These are phyloP conservation scores for Drosophila rubida DNA, from an alignment of 2,888 invertebrate genomes.

Conservation along the genomic window DNA sequence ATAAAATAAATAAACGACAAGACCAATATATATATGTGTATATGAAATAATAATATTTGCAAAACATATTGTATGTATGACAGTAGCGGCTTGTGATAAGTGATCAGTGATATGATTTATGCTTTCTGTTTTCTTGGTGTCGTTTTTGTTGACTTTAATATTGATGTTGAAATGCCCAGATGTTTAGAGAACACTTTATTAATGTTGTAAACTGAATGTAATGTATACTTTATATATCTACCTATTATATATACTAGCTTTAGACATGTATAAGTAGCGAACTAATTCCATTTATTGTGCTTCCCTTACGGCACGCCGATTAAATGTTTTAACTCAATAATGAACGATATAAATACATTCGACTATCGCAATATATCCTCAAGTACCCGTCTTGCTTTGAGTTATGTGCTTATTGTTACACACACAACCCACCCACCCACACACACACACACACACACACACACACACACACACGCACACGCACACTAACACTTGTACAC, in stretches of 20 bases:
- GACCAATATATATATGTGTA: neutral
- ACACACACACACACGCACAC: constrained; percentile 14
- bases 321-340: constrained; percentile 45
- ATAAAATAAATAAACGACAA: neutral
- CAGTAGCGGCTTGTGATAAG: constrained; percentile 42
- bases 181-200: constrained; percentile 56
- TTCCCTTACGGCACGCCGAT: constrained; percentile 54
- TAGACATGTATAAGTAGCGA: constrained; percentile 31
- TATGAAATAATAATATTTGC: neutral
- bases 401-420: constrained; percentile 45
- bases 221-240: constrained; percentile 25
- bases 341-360: constrained; percentile 31
- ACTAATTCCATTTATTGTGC: constrained; percentile 45
- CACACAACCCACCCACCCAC: neutral
- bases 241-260: constrained; percentile 9
- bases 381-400: constrained; percentile 34
- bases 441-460: neutral
- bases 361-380: constrained; percentile 13
- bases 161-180: constrained; percentile 27
- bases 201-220: constrained; percentile 64
- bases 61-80: constrained; percentile 5
- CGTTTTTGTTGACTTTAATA: constrained; percentile 30
- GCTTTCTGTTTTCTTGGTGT: constrained; percentile 41
- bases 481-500: constrained; percentile 11
- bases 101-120: constrained; percentile 41